Evolutionary conservation across 2,797 vertebrate genomes (phyloP), one percentile per base, ranked within the genome.

Genomic region (Eidolon dupreanum): DNA sequence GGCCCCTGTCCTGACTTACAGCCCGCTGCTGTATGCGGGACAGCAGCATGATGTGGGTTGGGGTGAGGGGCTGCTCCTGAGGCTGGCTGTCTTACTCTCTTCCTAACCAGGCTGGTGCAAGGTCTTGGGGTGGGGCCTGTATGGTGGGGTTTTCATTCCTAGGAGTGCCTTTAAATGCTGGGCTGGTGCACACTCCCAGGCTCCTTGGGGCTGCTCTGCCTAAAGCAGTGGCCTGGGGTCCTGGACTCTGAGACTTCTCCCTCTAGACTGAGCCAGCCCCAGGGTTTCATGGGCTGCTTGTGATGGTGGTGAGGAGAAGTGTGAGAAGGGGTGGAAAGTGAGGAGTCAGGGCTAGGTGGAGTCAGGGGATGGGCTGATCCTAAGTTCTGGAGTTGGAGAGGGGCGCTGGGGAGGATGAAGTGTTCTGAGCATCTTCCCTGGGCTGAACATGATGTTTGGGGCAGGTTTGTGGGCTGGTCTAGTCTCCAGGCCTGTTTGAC

Each of bases 401-500:
- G 73, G 46, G 26, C 75, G 5, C 55, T 38, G 53, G 53, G 33
- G 65, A 95, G 70, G 17, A 1, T 6, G 15, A 38, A 49, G 43
- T 26, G 24, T 33, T 84, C 79, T 61, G 8, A 13, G 55, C 71
- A n/a, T 49, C 81, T 53, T 73, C 46, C 61, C 75, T 33, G 53
- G 31, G 65, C 55, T 66, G 71, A 8, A 6, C 0, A 5, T n/a
- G 73, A 85, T 70, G 77, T 85, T 61, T 79, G 78, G 94, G 91
- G 93, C 3, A 65, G 81, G 81, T 46, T 24, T 82, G 81, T 55
- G 89, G 84, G 63, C 78, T 93, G 86, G n/a, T 41, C 78, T 81
- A 20, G 11, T 46, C 78, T 93, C 94, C 53, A 68, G 93, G 88
- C 70, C 97, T 98, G 97, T 86, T 95, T 94, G 97, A 78, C 83